Percentiles rank a stretch among this genome's conserved stretches.
These are phyloP conservation scores for Empidonax alnorum DNA, from an alignment of 2,113 vertebrate genomes.

Conservation along the genomic window DNA sequence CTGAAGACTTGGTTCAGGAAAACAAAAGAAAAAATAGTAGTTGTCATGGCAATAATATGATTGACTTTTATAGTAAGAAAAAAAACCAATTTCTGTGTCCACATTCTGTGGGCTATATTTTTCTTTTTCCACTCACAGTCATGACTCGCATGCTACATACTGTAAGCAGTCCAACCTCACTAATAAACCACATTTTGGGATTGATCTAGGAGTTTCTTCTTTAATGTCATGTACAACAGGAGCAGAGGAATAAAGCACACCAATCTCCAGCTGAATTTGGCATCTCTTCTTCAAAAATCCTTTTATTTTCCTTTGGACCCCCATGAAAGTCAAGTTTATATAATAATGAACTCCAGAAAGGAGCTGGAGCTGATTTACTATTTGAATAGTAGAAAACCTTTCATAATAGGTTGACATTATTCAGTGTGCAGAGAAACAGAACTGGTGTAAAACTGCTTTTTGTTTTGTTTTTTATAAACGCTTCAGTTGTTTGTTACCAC, in stretches of 20 bases:
- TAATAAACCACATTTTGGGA: not conserved
- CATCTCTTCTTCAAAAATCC: not conserved
- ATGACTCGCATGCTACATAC: not conserved
- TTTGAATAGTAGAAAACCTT: slow-evolving; percentile 32
- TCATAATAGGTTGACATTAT: slow-evolving; percentile 7
- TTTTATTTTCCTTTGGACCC: slow-evolving; percentile 28
- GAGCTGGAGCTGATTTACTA: slow-evolving; percentile 26
- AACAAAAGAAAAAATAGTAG: slow-evolving; percentile 1
- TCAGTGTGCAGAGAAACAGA: not conserved
- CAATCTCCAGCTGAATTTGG: not conserved
- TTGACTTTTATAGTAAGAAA: slow-evolving; percentile 8
- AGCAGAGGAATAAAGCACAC: not conserved
- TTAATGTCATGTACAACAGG: not conserved
- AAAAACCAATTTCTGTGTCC: slow-evolving; percentile 5
- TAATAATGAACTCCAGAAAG: slow-evolving; percentile 45
- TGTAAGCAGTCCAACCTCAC: not conserved
- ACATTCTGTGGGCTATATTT: not conserved
- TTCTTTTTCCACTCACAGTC: not conserved
- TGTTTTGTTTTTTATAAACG: not conserved
- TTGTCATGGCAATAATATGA: not conserved
- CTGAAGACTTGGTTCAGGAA: not conserved
- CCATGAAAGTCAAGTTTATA: slow-evolving; percentile 31
- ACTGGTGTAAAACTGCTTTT: not conserved
- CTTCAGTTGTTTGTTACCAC: slow-evolving; percentile 1
- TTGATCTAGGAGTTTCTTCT: not conserved